Evolutionary conservation across 2,888 invertebrate species (phyloP), one percentile per base, ranked within the genome.

Genomic region (Stenodera caucasica): DNA sequence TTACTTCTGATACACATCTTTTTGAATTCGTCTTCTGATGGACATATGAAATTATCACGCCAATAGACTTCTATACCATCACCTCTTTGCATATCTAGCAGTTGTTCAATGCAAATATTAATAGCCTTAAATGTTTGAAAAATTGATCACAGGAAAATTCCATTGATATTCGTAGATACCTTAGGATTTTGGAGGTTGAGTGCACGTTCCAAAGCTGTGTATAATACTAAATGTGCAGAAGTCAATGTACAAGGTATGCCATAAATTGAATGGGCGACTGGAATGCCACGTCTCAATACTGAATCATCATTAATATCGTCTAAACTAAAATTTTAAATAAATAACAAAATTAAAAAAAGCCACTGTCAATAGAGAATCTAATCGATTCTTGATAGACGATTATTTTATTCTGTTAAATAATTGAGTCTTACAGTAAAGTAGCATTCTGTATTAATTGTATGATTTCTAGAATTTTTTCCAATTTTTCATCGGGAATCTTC

Each of bases 1-100:
- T 81, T 81, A 91, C 91, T 94, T 82, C 92, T 88, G 63, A 94
- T 90, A 18, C 96, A 96, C 95, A 98, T 98, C 72, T 90, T 84
- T 76, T 89, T 90, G 79, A 98, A 98, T 74, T 98, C 96, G n/a
- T 91, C 89, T 80, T 97, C 97, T 0, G 92, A 88, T 1, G 98
- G 98, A 77, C 98, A 98, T 18, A 87, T 87, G 79, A 92, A 96
- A 80, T 94, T 94, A 82, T 98, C 98, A 56, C 98, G 84, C 97
- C 98, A 98, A 82, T 96, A 96, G 61, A 98, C 95, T 83, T 98
- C 98, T 90, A 97, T 94, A 18, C 97, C 98, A 80, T 98, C 98
- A 0, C 98, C 98, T 59, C 96, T 86, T 79, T 98, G 97, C 49
- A 98, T 82, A 76, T 98, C 96, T 69, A 98, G 78, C 66, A 98